Percentiles rank a stretch among this genome's conserved stretches.
These are phyloP conservation scores for Hyperoodon ampullatus DNA, from an alignment of 2,113 vertebrate species.

Conservation along the genomic window DNA sequence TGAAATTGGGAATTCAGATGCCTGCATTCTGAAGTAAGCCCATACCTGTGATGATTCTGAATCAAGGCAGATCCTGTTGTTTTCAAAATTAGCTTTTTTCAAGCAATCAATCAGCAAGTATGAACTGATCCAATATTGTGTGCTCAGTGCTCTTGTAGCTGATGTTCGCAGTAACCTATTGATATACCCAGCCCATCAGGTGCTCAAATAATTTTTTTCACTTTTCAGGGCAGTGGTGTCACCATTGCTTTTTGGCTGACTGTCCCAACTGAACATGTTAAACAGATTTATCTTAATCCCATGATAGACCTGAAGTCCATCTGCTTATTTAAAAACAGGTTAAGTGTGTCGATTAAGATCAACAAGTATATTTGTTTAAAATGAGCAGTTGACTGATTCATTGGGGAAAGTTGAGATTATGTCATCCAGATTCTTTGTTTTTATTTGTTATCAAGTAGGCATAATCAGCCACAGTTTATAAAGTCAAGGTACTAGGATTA, in stretches of 20 bases:
- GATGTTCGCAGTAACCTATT: neutral
- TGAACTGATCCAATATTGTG: neutral
- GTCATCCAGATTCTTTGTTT: neutral
- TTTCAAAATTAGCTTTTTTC: neutral
- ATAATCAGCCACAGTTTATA: neutral
- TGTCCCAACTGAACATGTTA: neutral
- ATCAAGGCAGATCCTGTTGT: neutral
- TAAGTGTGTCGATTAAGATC: neutral
- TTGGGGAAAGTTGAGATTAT: neutral
- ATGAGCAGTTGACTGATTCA: neutral
- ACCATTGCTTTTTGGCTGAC: neutral
- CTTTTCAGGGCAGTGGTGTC: neutral
- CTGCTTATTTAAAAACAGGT: neutral
- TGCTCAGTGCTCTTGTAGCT: neutral
- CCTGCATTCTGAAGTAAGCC: neutral
- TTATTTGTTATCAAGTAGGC: neutral
- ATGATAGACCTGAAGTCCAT: neutral
- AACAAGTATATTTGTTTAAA: neutral
- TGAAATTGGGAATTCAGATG: neutral
- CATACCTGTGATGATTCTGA: neutral
- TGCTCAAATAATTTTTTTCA: neutral
- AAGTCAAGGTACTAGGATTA: neutral
- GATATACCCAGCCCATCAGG: rapidly evolving
- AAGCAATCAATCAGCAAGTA: neutral
- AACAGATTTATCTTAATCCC: neutral